Conservation (phyloP, 2,113 vertebrate genomes). For the Tylochromis polylepis region DNA sequence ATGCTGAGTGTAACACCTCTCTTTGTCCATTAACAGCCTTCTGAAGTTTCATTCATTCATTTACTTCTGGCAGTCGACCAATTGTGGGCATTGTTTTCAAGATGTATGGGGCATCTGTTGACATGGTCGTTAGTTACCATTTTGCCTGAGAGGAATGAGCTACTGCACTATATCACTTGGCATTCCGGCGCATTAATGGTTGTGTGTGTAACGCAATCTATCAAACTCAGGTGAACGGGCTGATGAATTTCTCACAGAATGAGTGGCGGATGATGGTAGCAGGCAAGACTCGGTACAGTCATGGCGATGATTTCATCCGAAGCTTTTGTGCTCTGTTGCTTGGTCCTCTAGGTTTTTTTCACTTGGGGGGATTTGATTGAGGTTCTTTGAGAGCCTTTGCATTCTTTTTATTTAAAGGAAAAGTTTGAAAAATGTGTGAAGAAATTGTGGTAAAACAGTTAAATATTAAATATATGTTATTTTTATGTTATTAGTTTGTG, state of each 20-base stretch:
- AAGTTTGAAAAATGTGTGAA: rapidly evolving
- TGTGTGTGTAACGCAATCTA: constrained; percentile 51
- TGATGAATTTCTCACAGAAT: constrained; percentile 45
- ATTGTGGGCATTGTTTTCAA: constrained; percentile 60
- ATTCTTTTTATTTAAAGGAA: not conserved
- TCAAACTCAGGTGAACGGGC: constrained; percentile 47
- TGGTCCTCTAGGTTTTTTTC: not conserved
- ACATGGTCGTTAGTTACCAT: constrained; percentile 62
- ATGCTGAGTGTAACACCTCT: constrained; percentile 67
- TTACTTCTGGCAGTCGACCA: constrained; percentile 52
- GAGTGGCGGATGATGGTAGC: constrained; percentile 28
- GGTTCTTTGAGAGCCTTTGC: not conserved
- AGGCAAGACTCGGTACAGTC: not conserved
- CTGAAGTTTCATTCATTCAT: constrained; percentile 63
- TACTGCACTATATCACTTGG: constrained; percentile 52
- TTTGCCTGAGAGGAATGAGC: constrained; percentile 60
- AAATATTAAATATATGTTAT: not conserved
- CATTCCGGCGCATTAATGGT: constrained; percentile 57
- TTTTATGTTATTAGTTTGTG: not conserved
- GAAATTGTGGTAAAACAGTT: rapidly evolving
- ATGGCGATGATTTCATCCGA: not conserved
- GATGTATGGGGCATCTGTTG: constrained; percentile 66
- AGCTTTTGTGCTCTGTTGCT: not conserved
- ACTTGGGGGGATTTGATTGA: not conserved
- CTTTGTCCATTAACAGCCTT: constrained; percentile 62